Evolutionary conservation across 2,113 vertebrate genomes (phyloP), one percentile per base, ranked within the genome.

Genomic region (Podiceps cristatus): DNA sequence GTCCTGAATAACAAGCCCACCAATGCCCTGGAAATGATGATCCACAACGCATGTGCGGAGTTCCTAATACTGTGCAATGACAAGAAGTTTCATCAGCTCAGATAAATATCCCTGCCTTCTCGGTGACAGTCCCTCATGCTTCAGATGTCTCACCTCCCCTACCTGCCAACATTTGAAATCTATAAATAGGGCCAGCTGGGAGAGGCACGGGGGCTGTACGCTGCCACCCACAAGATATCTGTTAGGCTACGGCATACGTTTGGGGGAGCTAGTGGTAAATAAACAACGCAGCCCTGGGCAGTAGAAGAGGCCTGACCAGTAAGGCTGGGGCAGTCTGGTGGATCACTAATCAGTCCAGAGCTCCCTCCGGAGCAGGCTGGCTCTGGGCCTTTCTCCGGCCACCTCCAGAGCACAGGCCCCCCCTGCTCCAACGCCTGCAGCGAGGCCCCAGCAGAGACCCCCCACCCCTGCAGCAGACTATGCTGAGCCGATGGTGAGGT

Each of bases 81-180:
- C 92, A 96, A 93, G 78, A 90, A 78, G 53, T 80, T 93, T 96
- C 93, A 96, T 77, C 96, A 96, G 16, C 66, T 87, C 66, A 85
- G 50, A 96, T 91, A 95, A 95, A 82, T 88, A 59, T 45, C 73
- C 28, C 59, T 78, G 73, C 27, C 76, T 75, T 59, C 47, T 59
- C 40, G 2, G 80, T 62, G 49, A 85, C 58, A 78, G 86, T 45
- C 82, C 53, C 44, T 89, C 92, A 4, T 85, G 31, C 56, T 60
- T 88, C 73, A 85, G 15, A 96, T 83, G 77, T 72, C 95, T 94
- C 94, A 76, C 83, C 76, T 95, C 76, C 44, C 53, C 86, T 95
- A 93, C 88, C 88, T 95, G 96, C 93, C 96, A 97, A 85, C 66
- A 75, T 4, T 64, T 37, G 53, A 81, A 58, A 77, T 67, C 88